These are phyloP conservation scores for Diachasma alloeum DNA, from an alignment of 1,140 invertebrate species.

Conservation along the genomic window DNA sequence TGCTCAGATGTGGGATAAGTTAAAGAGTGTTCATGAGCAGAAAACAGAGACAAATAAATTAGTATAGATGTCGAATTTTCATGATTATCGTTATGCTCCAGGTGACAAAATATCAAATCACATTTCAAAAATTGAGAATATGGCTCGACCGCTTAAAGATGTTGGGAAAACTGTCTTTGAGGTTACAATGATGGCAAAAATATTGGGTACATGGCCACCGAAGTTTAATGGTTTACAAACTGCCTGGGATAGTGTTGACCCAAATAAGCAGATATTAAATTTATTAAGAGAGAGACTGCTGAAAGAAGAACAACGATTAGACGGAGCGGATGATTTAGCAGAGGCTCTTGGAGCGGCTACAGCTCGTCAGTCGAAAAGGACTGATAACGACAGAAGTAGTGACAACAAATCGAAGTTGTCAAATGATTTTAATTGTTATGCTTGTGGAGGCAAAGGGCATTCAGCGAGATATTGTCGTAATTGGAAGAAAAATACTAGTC, in stretches of 20 bases:
- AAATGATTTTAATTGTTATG: not conserved
- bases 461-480: not conserved
- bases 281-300: not conserved
- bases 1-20: not conserved
- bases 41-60: constrained; percentile 2
- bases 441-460: not conserved
- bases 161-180: not conserved
- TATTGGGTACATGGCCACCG: not conserved
- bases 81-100: not conserved
- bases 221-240: constrained; percentile 11
- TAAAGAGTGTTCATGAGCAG: constrained; percentile 10
- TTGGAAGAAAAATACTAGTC: too few relatives aligned
- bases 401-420: not conserved
- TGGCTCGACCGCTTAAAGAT: not conserved
- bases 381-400: not conserved
- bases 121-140: not conserved
- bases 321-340: not conserved
- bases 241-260: constrained; percentile 21
- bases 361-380: not conserved
- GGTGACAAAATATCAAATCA: not conserved
- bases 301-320: not conserved
- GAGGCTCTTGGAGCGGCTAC: not conserved
- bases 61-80: not conserved
- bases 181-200: not conserved
- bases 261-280: constrained; percentile 10